Base-by-base conservation (phyloP, 2,888 invertebrate genomes). In the Drosophila mimica region DNA sequence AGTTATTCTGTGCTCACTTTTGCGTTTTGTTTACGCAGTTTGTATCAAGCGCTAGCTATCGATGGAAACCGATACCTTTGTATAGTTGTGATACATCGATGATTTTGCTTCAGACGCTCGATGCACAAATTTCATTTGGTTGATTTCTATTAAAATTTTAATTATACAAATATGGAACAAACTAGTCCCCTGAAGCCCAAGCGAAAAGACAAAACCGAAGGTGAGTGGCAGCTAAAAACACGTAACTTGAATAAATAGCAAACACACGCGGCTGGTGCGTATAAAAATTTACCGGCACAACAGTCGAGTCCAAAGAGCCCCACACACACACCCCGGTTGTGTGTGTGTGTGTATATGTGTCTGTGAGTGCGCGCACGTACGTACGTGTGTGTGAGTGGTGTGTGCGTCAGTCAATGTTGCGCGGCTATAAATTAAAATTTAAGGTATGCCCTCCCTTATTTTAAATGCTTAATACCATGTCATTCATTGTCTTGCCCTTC, bases 401-500 rank as follows among this genome's bases (percentile, higher is more conserved):
- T 56, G 56, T 56, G 56, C 56, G 56, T 56, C 56, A 56, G 56
- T 74, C 46, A 68, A 70, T 58, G 62, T 63, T 69, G 59, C 75
- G 72, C 72, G 72, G 74, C 58, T 71, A 76, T 71, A 75, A 68
- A 74, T 89, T 89, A 87, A 77, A 73, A 64, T 87, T 86, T 91
- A 91, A 92, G 91, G 91, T 92, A 92, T 91, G 91, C 76, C 65
- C 66, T 25, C 40, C 67, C 70, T 57, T 40, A 20, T 56, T 77
- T 82, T 79, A 75, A 79, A 61, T 70, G 73, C 84, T 90, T 90
- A 91, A 89, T 90, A 83, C 83, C 87, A 79, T 81, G 68, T 80
- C 77, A 92, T 92, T 92, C 91, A 92, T 87, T 91, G 74, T 80
- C 81, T 82, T 83, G 70, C 67, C 40, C 51, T 90, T 90, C 66